These are phyloP conservation scores for Archivesica marissinica DNA, from an alignment of 1,140 invertebrate species.

Conservation along the genomic window DNA sequence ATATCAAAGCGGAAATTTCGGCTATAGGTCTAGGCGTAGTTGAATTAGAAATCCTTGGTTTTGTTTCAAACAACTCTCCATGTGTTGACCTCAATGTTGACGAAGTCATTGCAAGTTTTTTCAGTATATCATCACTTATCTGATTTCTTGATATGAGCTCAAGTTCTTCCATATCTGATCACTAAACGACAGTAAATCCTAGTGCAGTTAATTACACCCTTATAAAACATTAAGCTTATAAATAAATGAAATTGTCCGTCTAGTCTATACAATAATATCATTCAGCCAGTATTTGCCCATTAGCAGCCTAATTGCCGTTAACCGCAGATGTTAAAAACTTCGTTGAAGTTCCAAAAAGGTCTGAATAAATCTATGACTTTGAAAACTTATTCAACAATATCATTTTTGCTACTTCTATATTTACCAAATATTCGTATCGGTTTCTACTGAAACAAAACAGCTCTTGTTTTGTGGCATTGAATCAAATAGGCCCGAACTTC, in stretches of 20 bases:
- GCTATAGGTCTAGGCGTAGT: background rate
- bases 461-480: background rate
- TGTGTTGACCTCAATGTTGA: background rate
- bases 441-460: background rate
- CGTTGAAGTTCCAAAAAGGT: no score
- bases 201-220: no score
- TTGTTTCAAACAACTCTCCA: background rate
- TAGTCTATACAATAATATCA: no score
- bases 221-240: no score
- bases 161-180: conserved; percentile 18
- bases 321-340: no score
- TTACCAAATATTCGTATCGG: background rate
- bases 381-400: no score
- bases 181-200: background rate
- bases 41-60: background rate
- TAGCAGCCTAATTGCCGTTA: no score
- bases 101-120: background rate
- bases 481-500: background rate
- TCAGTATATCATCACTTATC: conserved; percentile 47
- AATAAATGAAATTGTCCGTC: no score
- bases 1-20: conserved; percentile 30
- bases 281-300: no score
- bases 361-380: no score
- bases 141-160: conserved; percentile 20
- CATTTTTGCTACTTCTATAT: background rate